Conservation (phyloP, 2,888 invertebrate genomes). For the Drosophila longiperda region DNA sequence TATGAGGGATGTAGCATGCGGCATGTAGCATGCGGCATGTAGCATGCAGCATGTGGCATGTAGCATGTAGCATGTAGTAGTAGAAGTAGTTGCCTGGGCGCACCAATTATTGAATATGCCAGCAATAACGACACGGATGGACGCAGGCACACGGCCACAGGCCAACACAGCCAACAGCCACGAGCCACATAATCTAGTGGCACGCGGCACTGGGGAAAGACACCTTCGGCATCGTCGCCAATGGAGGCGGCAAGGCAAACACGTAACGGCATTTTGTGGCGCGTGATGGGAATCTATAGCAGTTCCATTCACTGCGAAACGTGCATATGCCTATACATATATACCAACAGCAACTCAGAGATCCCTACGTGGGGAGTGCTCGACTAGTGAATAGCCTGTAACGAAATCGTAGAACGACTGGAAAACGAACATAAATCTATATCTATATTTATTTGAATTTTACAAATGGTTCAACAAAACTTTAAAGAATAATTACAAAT, state of each 20-base stretch:
- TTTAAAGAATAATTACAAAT: neutral
- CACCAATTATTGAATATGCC: constrained; percentile 75
- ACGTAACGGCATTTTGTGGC: constrained; percentile 78
- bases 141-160: constrained; percentile 22
- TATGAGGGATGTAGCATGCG: constrained; percentile 3
- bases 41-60: constrained; percentile 3
- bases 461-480: neutral
- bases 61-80: constrained; percentile 3
- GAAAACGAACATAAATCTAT: too few species aligned
- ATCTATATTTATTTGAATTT: neutral
- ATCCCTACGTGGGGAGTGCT: neutral
- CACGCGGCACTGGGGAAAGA: constrained; percentile 42
- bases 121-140: constrained; percentile 49
- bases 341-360: constrained; percentile 18
- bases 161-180: constrained; percentile 20
- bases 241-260: constrained; percentile 72
- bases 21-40: constrained; percentile 1
- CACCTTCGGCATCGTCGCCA: constrained; percentile 45
- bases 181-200: constrained; percentile 56
- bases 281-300: constrained; percentile 74
- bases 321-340: constrained; percentile 71
- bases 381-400: neutral
- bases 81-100: constrained; percentile 30
- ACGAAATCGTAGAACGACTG: neutral
- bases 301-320: constrained; percentile 51